These are phyloP conservation scores for Gallinago media DNA, from an alignment of 2,113 vertebrate species.

Conservation along the genomic window DNA sequence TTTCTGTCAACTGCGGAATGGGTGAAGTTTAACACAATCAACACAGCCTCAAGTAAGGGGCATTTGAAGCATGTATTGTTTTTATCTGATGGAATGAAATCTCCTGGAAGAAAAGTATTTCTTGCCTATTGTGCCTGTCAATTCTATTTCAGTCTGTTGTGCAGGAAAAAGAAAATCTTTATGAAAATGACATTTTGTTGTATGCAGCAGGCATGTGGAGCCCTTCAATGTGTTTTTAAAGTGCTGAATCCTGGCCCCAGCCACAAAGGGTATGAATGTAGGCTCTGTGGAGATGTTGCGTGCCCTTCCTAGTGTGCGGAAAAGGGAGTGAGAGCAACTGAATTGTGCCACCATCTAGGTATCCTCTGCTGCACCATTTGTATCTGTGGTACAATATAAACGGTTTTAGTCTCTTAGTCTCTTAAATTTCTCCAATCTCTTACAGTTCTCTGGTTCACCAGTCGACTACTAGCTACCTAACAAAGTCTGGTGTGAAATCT, in stretches of 20 bases:
- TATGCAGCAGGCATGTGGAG: background rate
- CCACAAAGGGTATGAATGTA: background rate
- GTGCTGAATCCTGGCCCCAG: background rate
- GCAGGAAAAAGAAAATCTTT: slow-evolving; percentile 3
- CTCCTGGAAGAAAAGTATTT: slow-evolving; percentile 12
- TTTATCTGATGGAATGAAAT: slow-evolving; percentile 19
- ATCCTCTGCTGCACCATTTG: background rate
- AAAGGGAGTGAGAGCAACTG: background rate
- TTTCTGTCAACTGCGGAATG: background rate
- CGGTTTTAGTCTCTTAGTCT: background rate
- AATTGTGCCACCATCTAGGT: background rate
- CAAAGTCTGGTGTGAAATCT: background rate
- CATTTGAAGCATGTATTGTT: background rate
- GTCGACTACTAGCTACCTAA: background rate
- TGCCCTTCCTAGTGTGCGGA: background rate
- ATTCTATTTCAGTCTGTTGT: slow-evolving; percentile 7
- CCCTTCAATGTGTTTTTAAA: background rate
- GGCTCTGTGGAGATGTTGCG: background rate
- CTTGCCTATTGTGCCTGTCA: background rate
- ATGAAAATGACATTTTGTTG: background rate
- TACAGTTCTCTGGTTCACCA: background rate
- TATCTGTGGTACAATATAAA: background rate
- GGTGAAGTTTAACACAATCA: background rate
- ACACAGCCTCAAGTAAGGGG: background rate
- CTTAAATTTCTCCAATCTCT: background rate